These are phyloP conservation scores for Isurus oxyrinchus DNA, from an alignment of 2,113 vertebrate genomes.

Conservation along the genomic window DNA sequence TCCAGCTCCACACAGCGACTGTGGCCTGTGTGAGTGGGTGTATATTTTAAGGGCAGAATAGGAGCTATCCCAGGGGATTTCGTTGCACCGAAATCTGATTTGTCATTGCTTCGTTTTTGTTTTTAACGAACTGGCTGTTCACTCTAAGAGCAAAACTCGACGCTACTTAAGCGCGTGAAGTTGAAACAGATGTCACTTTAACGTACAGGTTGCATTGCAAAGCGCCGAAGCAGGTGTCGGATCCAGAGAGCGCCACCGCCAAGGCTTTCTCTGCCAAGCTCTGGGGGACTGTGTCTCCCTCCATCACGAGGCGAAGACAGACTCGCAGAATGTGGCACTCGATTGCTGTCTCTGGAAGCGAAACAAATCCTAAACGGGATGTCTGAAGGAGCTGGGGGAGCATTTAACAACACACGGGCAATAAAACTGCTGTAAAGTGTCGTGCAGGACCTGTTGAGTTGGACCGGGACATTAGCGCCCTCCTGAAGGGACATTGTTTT, in stretches of 20 bases:
- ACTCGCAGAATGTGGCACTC: not conserved
- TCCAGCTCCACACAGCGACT: not conserved
- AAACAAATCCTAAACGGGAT: not conserved
- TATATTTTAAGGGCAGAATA: not conserved
- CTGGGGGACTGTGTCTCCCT: not conserved
- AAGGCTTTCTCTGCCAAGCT: not conserved
- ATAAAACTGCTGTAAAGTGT: slow-evolving; percentile 7
- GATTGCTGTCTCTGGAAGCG: not conserved
- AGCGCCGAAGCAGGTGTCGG: not conserved
- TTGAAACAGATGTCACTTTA: not conserved
- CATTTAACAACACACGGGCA: not conserved
- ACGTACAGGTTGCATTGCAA: not conserved
- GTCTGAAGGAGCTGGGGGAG: not conserved
- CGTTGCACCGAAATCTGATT: not conserved
- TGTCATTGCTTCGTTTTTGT: not conserved
- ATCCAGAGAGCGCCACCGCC: not conserved
- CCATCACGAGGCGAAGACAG: no score
- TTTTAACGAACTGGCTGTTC: not conserved
- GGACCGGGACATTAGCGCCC: not conserved
- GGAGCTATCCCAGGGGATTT: not conserved
- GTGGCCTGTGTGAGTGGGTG: not conserved
- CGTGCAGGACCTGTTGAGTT: not conserved
- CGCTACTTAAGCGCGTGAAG: not conserved
- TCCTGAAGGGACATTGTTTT: slow-evolving; percentile 39
- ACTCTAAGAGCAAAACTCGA: not conserved